Percentiles rank a stretch among this genome's conserved stretches.
phyloP scores from a whole-genome alignment of 2,888 invertebrate genomes.

The Cheilosia grossa region DNA sequence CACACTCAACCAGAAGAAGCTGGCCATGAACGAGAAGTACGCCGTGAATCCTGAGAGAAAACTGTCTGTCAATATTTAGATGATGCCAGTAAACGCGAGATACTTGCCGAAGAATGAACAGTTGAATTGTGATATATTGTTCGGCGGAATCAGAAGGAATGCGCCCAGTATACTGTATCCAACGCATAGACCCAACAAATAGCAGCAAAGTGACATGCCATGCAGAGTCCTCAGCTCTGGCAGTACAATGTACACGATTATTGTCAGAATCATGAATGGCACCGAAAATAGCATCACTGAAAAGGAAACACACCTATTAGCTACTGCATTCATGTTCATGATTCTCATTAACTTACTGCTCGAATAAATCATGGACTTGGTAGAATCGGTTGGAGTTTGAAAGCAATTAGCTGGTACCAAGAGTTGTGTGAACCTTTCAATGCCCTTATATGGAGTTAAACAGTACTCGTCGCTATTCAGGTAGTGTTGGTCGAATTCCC shows the following conservation, averaged over 20 bases:
- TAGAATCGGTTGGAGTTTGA: slow-evolving; percentile 15
- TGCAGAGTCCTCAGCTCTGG: slow-evolving; percentile 90
- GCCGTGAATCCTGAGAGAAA: slow-evolving; percentile 85
- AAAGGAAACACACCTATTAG: slow-evolving; percentile 60
- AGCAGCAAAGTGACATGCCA: slow-evolving; percentile 90
- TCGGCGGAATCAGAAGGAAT: slow-evolving; percentile 74
- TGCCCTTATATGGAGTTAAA: slow-evolving; percentile 76
- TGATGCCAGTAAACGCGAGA: accelerated
- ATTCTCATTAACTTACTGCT: slow-evolving; percentile 77
- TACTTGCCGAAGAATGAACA: slow-evolving; percentile 78
- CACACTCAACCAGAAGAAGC: slow-evolving; percentile 94
- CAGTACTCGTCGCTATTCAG: slow-evolving; percentile 79
- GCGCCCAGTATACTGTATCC: slow-evolving; percentile 86
- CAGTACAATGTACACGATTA: slow-evolving; percentile 88
- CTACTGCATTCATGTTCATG: no score
- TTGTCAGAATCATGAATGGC: slow-evolving; percentile 89
- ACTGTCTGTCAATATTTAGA: not conserved
- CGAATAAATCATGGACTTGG: slow-evolving; percentile 79
- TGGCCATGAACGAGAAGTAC: slow-evolving; percentile 91
- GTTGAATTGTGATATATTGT: slow-evolving; percentile 60
- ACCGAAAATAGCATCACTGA: slow-evolving; percentile 89
- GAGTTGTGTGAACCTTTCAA: slow-evolving; percentile 75
- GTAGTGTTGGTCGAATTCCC: slow-evolving; percentile 76
- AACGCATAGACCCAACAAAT: slow-evolving; percentile 87
- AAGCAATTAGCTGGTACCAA: slow-evolving; percentile 80